Base-by-base conservation (phyloP, 2,888 invertebrate genomes). In the Tigriopus californicus region DNA sequence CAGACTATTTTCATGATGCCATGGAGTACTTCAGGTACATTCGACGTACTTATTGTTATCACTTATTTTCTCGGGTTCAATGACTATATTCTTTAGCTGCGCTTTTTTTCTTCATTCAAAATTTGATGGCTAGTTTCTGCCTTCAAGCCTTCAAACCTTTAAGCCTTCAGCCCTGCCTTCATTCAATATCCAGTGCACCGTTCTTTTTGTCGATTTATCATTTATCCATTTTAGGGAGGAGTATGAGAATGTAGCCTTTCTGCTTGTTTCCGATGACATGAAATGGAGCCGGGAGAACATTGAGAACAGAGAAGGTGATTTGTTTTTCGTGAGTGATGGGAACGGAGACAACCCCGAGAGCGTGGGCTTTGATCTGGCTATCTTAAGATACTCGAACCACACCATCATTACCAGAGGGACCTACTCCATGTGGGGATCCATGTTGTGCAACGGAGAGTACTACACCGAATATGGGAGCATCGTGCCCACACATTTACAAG, bases 381-480 rank as follows among this genome's bases (percentile, higher is more conserved):
- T 56, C 22, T 24, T 56, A 22, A 13, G 10, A 2, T 2, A n/a
- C 13, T 56, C 46, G 13, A 46, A 56, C 24, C 41, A 56, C 24
- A 56, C 56, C 12, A 33, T 56, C 8, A 5, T 56, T 12, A 15
- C 44, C 12, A 42, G 56, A 46, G 56, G 56, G 6, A 56, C 56
- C 13, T 56, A 46, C 25, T 42, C 56, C 11, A 41, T 56, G 42
- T 56, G 56, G 56, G 46, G 42, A 5, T 20, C 42, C 20, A n/a
- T 56, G 18, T 22, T 56, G 8, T 44, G 11, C 8, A 15, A 13
- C 6, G 44, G 44, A 44, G 56, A 56, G 20, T 25, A 56, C 44
- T 56, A 56, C 44, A 56, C 56, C 1, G 56, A 56, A 44, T 56
- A 56, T 46, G 56, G 56, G 5, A 22, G 20, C 15, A 49, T 49